These are phyloP conservation scores for Monodelphis domestica DNA, from an alignment of 2,797 vertebrate species.

Conservation along the genomic window DNA sequence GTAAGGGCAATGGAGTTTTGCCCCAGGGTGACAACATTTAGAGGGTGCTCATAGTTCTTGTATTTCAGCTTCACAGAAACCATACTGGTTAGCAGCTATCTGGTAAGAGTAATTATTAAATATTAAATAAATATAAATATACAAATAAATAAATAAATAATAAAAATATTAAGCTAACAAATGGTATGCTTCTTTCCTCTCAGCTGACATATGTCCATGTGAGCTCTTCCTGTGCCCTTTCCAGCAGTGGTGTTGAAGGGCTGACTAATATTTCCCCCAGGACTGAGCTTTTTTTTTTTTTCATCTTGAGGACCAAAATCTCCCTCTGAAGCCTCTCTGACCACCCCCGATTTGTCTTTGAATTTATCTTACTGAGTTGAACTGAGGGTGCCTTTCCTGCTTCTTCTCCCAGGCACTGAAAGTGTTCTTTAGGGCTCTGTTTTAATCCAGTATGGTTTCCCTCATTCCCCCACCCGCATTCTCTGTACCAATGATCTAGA, in stretches of 20 bases:
- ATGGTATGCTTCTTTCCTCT: not conserved
- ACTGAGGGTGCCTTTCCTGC: not conserved
- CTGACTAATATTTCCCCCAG: not conserved
- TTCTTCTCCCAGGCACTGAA: not conserved
- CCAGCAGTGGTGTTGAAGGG: not conserved
- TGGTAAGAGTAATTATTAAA: not conserved
- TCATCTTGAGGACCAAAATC: not conserved
- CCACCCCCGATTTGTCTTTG: not conserved
- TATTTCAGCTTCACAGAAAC: not conserved
- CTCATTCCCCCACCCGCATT: constrained; percentile 3
- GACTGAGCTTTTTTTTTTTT: not conserved
- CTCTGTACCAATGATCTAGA: constrained; percentile 9
- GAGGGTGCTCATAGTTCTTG: not conserved
- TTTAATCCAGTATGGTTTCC: constrained; percentile 37
- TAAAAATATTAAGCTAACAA: not conserved
- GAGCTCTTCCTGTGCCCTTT: not conserved
- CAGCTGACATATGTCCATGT: not conserved
- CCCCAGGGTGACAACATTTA: not conserved
- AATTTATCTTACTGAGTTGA: not conserved
- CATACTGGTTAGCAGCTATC: not conserved
- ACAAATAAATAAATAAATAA: too few species aligned
- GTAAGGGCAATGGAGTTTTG: not conserved
- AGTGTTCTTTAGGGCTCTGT: constrained; percentile 1
- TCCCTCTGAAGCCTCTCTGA: not conserved
- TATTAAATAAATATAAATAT: too few species aligned